These are phyloP conservation scores for Halictus quadricinctus DNA, from an alignment of 2,888 invertebrate genomes.

Conservation along the genomic window DNA sequence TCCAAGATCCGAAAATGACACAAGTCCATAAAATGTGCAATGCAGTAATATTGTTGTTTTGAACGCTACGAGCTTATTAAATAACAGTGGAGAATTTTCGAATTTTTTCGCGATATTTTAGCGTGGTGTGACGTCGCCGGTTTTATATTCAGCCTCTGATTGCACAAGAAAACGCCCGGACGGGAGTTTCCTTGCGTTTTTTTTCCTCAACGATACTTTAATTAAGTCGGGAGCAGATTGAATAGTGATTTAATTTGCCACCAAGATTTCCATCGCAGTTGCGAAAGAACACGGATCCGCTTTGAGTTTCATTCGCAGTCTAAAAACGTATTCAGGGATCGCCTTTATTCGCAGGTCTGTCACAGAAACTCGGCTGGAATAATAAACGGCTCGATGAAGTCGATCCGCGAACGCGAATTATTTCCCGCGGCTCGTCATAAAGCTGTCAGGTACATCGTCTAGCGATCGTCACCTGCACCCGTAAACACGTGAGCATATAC, in stretches of 20 bases:
- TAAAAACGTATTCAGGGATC: conserved; percentile 52
- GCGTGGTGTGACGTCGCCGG: background rate
- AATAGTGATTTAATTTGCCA: conserved; percentile 45
- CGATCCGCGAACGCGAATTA: conserved; percentile 63
- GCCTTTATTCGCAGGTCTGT: conserved; percentile 62
- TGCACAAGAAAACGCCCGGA: background rate
- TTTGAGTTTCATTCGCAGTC: conserved; percentile 42
- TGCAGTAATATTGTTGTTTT: background rate
- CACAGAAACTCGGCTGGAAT: conserved; percentile 60
- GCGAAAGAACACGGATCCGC: conserved; percentile 21
- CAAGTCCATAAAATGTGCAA: too few species aligned
- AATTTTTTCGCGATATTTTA: background rate
- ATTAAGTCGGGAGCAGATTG: conserved; percentile 1
- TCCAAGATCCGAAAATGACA: too few species aligned
- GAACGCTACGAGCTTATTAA: background rate
- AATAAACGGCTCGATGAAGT: conserved; percentile 61
- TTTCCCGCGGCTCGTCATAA: conserved; percentile 64
- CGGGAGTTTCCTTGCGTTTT: background rate
- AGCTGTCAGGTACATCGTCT: conserved; percentile 65
- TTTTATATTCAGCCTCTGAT: background rate
- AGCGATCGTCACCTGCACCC: conserved; percentile 58
- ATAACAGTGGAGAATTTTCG: background rate
- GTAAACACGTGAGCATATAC: conserved; percentile 48
- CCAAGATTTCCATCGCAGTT: conserved; percentile 22
- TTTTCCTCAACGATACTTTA: background rate